These are phyloP conservation scores for Megalonaias nervosa DNA, from an alignment of 1,140 invertebrate species.

Conservation along the genomic window DNA sequence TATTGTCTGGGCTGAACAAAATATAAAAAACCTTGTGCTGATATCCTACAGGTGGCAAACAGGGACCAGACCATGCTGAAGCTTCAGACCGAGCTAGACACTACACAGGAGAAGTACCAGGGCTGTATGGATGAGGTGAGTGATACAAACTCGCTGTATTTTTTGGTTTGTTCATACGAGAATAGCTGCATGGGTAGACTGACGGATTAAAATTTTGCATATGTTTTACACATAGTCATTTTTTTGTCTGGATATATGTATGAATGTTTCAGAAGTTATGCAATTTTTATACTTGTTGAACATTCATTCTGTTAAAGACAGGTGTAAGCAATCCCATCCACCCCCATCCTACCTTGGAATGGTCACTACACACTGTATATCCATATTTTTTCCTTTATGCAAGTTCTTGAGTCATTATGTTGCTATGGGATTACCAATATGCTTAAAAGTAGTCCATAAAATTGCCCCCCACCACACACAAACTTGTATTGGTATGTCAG, in stretches of 20 bases:
- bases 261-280: neutral
- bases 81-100: constrained; percentile 66
- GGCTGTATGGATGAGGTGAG: constrained; percentile 65
- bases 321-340: too few species aligned
- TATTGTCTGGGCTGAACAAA: neutral
- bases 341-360: too few species aligned
- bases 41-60: constrained; percentile 52
- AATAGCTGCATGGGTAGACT: neutral
- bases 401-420: too few species aligned
- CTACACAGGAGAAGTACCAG: constrained; percentile 64
- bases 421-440: too few species aligned
- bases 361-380: too few species aligned
- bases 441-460: too few species aligned
- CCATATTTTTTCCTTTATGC: too few species aligned
- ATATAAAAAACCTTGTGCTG: neutral
- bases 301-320: neutral
- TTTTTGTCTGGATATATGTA: neutral
- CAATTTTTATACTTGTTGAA: neutral
- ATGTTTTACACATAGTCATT: neutral
- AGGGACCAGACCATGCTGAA: constrained; percentile 62
- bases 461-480: too few species aligned
- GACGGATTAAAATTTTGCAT: neutral
- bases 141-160: neutral
- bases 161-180: neutral
- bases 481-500: too few species aligned